Conservation (phyloP, 30 jellyfish, hydroid and myxozoan species). For the Cassiopea xamachana region DNA sequence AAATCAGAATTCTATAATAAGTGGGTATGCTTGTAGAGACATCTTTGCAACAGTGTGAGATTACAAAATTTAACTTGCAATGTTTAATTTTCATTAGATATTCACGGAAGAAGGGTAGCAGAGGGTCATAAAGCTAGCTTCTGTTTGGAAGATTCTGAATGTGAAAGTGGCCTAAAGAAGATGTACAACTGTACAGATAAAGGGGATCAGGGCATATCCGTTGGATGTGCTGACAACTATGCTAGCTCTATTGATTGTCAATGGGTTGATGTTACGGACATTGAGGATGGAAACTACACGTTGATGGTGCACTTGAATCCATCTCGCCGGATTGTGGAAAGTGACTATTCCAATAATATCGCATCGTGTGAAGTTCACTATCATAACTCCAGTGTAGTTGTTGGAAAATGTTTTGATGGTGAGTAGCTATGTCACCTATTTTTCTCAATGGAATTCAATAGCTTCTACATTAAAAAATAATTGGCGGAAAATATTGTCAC, state of each 20-base stretch:
- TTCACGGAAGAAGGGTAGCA: slow-evolving; percentile 79
- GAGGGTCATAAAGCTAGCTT: slow-evolving; percentile 99
- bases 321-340: slow-evolving; percentile 65
- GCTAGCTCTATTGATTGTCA: slow-evolving; percentile 91
- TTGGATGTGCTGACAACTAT: slow-evolving; percentile 93
- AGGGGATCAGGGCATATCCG: slow-evolving; percentile 96
- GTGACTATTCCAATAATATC: slow-evolving; percentile 81
- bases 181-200: slow-evolving; percentile 90
- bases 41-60: background rate
- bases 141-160: slow-evolving; percentile 94
- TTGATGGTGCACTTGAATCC: slow-evolving; percentile 92
- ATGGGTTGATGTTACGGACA: slow-evolving; percentile 96
- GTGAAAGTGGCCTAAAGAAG: slow-evolving; percentile 81
- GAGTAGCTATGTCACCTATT: background rate
- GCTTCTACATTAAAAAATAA: background rate
- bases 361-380: slow-evolving; percentile 94
- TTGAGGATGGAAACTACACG: slow-evolving; percentile 88
- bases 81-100: slow-evolving; percentile 42
- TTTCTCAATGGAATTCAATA: background rate
- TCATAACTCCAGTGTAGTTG: slow-evolving; percentile 51
- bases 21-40: background rate
- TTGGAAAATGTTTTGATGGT: slow-evolving; percentile 90
- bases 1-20: no score
- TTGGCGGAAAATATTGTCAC: background rate
- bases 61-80: background rate